Evolutionary conservation across 2,888 invertebrate species (phyloP), one percentile per base, ranked within the genome.

Genomic region (Fragum whitleyi): DNA sequence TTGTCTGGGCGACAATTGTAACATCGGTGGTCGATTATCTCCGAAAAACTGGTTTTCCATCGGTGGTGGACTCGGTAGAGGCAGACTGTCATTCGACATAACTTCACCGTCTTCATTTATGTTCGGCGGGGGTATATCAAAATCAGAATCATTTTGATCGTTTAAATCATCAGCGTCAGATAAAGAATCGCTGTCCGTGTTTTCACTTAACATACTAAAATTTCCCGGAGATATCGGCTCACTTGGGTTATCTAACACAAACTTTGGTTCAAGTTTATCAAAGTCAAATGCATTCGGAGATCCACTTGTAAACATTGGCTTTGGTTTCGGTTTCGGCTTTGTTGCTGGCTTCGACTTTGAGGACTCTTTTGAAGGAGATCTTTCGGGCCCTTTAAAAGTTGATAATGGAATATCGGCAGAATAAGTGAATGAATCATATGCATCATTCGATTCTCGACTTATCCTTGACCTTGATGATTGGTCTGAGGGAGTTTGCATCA

Each of bases 131-230:
- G 90, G 90, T 16, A 88, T 84, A 32, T 91, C 91, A 23, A 88
- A 53, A 32, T 88, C 88, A 28, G 89, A 79, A 61, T 91, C 91
- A 21, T 89, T 90, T 32, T 85, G 79, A 16, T 85, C 78, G 53
- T 86, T 85, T n/a, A 86, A 74, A 19, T 72, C 79, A 16, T 77
- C 77, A 9, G 70, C 79, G 36, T 84, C 81, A 14, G 79, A 72
- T n/a, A 87, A 84, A 57, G 88, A 90, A 61, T 89, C 87, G 57
- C 90, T 90, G 57, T 88, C 88, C 55, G 88, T 88, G n/a, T 88
- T 90, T 23, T 89, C 90, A 76, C 88, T 89, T 26, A 88, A 75
- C 47, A 88, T 82, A 69, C 90, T 91, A 55, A 86, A 88, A 39
- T 83, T 81, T 16, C 85, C 85, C 0, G 85, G 85, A n/a, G 85